A percentile compares a stretch with the other conserved stretches of the same genome.
phyloP scores from a whole-genome alignment of 2,797 vertebrate species.

The Smutsia gigantea region DNA sequence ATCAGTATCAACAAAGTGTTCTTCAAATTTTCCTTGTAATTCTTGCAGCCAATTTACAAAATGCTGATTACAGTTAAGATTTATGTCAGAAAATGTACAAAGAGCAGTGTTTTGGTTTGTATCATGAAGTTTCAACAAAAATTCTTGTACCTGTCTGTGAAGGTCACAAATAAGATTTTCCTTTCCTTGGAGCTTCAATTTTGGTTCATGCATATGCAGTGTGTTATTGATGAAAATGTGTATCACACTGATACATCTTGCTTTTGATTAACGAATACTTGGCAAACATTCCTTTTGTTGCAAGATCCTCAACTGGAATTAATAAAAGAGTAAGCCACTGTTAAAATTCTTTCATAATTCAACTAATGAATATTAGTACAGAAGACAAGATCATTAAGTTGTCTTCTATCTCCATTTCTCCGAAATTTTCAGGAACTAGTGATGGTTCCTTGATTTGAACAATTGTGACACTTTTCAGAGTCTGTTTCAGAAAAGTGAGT shows the following conservation, averaged over 20 bases:
- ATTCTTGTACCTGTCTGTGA: background rate
- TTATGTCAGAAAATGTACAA: background rate
- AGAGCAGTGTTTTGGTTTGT: background rate
- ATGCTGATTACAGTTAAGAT: background rate
- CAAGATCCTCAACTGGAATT: background rate
- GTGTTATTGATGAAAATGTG: background rate
- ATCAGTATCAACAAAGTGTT: background rate
- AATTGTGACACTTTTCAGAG: background rate
- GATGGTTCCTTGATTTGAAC: background rate
- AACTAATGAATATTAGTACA: background rate
- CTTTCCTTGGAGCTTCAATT: background rate
- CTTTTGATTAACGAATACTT: background rate
- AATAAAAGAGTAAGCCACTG: background rate
- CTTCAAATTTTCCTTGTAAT: background rate
- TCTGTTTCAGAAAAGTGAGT: background rate
- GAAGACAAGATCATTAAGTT: background rate
- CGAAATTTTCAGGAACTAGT: background rate
- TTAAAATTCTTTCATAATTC: background rate
- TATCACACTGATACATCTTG: background rate
- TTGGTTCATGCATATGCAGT: background rate
- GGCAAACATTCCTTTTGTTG: background rate
- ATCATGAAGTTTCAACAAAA: background rate
- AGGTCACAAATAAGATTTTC: background rate
- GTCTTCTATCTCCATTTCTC: background rate
- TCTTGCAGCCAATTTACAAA: conserved; percentile 30